Base-by-base conservation (phyloP, 2,797 vertebrate species). In the Onychomys leucogaster region DNA sequence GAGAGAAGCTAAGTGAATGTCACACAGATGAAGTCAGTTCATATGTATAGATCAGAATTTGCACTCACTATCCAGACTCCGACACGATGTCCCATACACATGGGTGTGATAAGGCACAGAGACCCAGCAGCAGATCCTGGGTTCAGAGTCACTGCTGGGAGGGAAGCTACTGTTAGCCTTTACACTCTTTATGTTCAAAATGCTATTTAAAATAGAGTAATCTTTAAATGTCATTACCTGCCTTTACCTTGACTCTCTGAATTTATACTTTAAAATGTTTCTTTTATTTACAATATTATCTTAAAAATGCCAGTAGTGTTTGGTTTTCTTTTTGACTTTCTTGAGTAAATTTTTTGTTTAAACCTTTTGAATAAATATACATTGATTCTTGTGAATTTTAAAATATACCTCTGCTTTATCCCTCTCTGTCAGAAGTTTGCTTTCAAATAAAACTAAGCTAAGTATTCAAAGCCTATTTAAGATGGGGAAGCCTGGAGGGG, bases 271-370 rank as follows among this genome's bases (percentile, higher is more conserved):
- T 88, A 94, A 76, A 80, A 75, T 76, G 4, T 89, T 96, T 34
- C 23, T 49, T 77, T 77, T 63, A 59, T 61, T 75, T 73, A 88
- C 41, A 95, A 75, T 65, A 83, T 80, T 65, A 34, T 85, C 34
- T 94, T 93, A 49, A 63, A 92, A 94, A 65, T 92, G 32, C 76
- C 49, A 89, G 19, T 16, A 46, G 21, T 93, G 8, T 85, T 97
- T 96, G 55, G 71, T 95, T 96, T 97, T 78, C 27, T 77, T 85
- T 71, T 96, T 96, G 61, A 92, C 43, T 94, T 92, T 86, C n/a
- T 89, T 85, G 49, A 75, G 76, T 94, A 93, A 84, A 57, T 87
- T 92, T 84, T 82, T 49, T 37, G 46, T 88, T 91, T 76, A 67
- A 82, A 57, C 57, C n/a, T 84, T 91, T 93, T 84, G 61, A 89